Percentiles rank a stretch among this genome's conserved stretches.
Evolutionary conservation across 2,797 vertebrate species (phyloP).

Genomic region (Anas flavirostris): DNA sequence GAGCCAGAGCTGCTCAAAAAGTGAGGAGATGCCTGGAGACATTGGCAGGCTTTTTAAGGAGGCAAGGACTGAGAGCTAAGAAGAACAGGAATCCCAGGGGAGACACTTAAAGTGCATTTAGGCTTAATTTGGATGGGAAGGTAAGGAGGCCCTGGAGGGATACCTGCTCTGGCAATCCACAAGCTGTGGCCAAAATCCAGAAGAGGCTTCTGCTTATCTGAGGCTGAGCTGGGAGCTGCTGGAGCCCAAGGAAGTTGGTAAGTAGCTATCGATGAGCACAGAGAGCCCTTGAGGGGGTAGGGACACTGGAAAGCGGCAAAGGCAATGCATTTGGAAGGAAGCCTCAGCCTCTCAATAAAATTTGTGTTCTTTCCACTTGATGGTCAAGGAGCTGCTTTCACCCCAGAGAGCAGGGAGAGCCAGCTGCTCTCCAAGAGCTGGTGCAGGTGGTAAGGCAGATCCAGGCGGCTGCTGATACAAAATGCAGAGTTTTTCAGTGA

Average conservation of each 20-base stretch:
- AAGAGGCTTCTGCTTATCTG: slow-evolving; percentile 45
- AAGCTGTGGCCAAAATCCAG: background rate
- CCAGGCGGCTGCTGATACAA: background rate
- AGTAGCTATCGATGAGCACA: background rate
- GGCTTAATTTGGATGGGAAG: slow-evolving; percentile 47
- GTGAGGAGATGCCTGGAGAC: slow-evolving; percentile 31
- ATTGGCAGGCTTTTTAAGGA: slow-evolving; percentile 47
- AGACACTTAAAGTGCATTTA: slow-evolving; percentile 9
- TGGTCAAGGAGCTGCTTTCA: slow-evolving; percentile 24
- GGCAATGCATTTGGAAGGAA: background rate
- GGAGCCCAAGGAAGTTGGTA: slow-evolving; percentile 3
- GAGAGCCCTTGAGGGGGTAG: slow-evolving; percentile 29
- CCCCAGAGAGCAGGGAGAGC: slow-evolving; percentile 11
- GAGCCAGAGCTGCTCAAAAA: slow-evolving; percentile 17
- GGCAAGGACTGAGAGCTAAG: slow-evolving; percentile 34
- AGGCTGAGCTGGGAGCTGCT: background rate
- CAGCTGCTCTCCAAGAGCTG: slow-evolving; percentile 35
- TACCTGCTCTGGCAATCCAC: slow-evolving; percentile 36
- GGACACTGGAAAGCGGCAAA: background rate
- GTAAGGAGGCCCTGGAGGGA: slow-evolving; percentile 35
- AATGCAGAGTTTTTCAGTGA: background rate
- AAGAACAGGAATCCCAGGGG: slow-evolving; percentile 10
- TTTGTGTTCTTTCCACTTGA: slow-evolving; percentile 30
- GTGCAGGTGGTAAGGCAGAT: background rate
- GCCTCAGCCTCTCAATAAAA: slow-evolving; percentile 30